These are phyloP conservation scores for Clarias fuscus DNA, from an alignment of 2,797 vertebrate genomes.

Conservation along the genomic window DNA sequence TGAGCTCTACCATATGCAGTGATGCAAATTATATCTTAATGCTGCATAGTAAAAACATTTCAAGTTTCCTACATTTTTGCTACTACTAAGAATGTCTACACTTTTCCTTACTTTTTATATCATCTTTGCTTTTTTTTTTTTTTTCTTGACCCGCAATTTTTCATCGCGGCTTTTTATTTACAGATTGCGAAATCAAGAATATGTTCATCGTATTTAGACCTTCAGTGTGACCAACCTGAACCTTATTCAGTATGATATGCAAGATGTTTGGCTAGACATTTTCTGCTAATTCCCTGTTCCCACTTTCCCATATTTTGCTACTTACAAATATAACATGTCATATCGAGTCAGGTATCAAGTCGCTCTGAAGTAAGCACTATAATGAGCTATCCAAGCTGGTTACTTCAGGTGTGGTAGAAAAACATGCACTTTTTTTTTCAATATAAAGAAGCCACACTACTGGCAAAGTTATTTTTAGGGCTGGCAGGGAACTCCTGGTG, in stretches of 20 bases:
- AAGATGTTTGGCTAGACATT: neutral
- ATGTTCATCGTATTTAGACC: neutral
- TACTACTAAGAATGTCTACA: neutral
- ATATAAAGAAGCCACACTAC: no score
- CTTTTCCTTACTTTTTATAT: neutral
- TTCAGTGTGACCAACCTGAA: neutral
- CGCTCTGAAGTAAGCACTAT: no score
- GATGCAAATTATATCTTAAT: constrained; percentile 8
- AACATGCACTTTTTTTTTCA: no score
- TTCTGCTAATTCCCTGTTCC: no score
- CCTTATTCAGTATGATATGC: no score
- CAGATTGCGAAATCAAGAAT: neutral
- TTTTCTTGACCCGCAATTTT: neutral
- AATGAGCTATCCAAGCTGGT: no score
- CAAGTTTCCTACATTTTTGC: neutral
- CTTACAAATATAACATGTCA: no score
- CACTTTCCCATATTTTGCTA: no score
- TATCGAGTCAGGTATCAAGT: no score
- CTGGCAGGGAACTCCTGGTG: no score
- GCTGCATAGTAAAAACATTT: neutral
- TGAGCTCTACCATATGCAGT: neutral
- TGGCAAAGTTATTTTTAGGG: no score
- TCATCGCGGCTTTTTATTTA: neutral
- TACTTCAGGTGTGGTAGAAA: no score
- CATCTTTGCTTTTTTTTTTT: neutral